These are phyloP conservation scores for Chauna torquata DNA, from an alignment of 2,113 vertebrate species.

Conservation along the genomic window DNA sequence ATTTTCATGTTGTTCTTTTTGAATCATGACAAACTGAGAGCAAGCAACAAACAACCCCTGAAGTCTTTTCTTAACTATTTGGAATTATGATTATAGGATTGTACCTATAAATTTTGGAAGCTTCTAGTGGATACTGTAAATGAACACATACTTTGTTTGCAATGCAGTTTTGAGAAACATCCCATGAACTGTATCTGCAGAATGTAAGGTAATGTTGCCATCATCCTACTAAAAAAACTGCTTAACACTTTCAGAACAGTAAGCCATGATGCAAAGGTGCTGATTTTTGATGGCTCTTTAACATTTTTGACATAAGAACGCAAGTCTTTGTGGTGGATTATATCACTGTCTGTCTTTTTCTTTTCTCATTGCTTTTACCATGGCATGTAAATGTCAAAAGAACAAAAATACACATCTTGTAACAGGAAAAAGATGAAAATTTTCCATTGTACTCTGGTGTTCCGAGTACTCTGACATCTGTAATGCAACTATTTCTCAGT, in stretches of 20 bases:
- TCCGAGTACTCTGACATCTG: neutral
- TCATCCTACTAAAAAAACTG: neutral
- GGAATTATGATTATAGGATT: too few relatives aligned
- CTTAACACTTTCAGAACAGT: neutral
- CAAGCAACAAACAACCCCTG: constrained; percentile 25
- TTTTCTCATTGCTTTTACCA: neutral
- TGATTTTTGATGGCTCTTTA: neutral
- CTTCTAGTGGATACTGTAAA: neutral
- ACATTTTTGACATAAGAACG: neutral
- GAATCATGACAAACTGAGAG: constrained; percentile 54
- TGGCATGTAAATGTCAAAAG: neutral
- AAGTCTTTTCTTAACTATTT: too few relatives aligned
- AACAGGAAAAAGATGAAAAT: neutral
- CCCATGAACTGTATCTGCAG: neutral
- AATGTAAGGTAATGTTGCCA: neutral
- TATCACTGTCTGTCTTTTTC: neutral
- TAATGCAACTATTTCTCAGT: neutral
- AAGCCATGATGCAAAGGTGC: neutral
- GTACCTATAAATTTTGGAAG: constrained; percentile 58
- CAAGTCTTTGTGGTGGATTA: neutral
- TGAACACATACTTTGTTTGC: neutral
- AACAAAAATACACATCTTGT: neutral
- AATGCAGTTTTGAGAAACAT: neutral
- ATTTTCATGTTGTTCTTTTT: constrained; percentile 17
- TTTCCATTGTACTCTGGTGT: neutral